Base-by-base conservation (phyloP, 2,888 invertebrate species). In the Apotomis turbidana region DNA sequence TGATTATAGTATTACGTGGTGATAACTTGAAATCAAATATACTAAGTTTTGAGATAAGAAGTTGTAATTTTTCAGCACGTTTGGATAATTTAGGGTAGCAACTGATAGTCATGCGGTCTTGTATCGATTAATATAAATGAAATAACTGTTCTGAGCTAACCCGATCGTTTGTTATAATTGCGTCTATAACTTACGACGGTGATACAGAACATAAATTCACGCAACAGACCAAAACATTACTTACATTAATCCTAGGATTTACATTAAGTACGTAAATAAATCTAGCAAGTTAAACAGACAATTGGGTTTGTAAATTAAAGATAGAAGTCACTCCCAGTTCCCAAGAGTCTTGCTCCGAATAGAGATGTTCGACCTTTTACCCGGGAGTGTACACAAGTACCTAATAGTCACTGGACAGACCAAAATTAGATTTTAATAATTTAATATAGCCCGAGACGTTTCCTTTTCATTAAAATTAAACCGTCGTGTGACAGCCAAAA, bases 361-460 rank as follows among this genome's bases (percentile, higher is more conserved):
- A 61, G 61, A 71, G 57, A 68, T 13, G 57, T 58, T 52, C 13
- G 49, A 58, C 52, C 13, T 68, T 59, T 61, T 41, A 57, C 57
- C 38, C 67, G 5, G 10, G 58, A 49, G 10, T 55, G 44, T 13
- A 38, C 27, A 27, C 27, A 27, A 27, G 27, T 27, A 27, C 27
- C 27, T 27, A 27, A 27, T 41, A 60, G 66, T 49, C 49, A 51
- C 55, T 61, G 44, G 67, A n/a, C 67, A 62, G 38, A 44, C 61
- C 61, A 71, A 62, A 68, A 71, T 71, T 61, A 68, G 67, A 71
- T 71, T 62, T 71, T 58, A 71, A 71, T 68, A 71, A 68, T 67
- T 57, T 61, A 71, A 61, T 67, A 68, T 60, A 55, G 66, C 60
- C 44, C 49, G 10, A 51, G 68, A 63, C 44, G 5, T 63, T 68